Evolutionary conservation across 2,888 invertebrate species (phyloP).

Genomic region (Limnephilus rhombicus): DNA sequence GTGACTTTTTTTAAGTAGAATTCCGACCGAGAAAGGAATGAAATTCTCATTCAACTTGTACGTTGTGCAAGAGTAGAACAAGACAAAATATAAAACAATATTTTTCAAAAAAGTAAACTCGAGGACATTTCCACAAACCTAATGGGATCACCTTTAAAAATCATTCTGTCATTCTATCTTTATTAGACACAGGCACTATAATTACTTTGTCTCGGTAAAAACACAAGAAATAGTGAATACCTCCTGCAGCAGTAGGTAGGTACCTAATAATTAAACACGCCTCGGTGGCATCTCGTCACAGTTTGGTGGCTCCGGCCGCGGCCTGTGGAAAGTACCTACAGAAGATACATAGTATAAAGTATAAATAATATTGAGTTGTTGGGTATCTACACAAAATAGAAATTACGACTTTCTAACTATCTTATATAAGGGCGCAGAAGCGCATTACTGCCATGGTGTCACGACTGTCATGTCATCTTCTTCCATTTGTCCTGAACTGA

Average conservation of each 20-base stretch:
- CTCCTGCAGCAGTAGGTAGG: conserved; percentile 4
- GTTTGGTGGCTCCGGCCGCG: not conserved
- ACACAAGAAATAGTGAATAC: conserved; percentile 46
- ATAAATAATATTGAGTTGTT: not conserved
- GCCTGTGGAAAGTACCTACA: not conserved
- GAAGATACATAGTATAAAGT: not conserved
- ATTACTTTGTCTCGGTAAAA: not conserved
- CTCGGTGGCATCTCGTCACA: conserved; percentile 37
- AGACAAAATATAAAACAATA: not conserved
- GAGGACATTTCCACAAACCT: not conserved
- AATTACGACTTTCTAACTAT: not conserved
- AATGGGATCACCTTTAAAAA: not conserved
- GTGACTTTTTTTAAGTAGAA: not conserved
- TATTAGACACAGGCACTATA: conserved; percentile 1
- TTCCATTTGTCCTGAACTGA: too few relatives aligned
- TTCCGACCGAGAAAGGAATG: not conserved
- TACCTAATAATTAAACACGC: conserved; percentile 43
- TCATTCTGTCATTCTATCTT: not conserved
- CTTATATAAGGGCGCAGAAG: too few relatives aligned
- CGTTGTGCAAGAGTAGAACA: not conserved
- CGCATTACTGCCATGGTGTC: too few relatives aligned
- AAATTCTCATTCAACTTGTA: not conserved
- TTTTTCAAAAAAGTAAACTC: not conserved
- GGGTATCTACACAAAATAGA: not conserved
- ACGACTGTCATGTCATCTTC: too few relatives aligned